Conservation (phyloP, 2,888 invertebrate genomes). For the Papilio protenor region DNA sequence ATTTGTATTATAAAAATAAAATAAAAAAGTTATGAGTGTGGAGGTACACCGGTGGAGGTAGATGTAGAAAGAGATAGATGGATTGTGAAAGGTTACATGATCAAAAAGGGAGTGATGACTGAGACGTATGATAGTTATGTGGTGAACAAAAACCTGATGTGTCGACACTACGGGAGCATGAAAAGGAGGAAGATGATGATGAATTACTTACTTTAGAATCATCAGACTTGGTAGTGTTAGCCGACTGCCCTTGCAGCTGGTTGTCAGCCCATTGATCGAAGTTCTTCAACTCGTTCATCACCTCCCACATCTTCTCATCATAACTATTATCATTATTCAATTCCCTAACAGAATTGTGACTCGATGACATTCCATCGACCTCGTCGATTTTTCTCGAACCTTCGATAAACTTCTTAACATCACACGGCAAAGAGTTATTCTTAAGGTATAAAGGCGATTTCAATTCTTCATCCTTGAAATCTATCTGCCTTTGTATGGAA, state of each 20-base stretch:
- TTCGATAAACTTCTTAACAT: slow-evolving; percentile 65
- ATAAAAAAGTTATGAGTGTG: too few relatives aligned
- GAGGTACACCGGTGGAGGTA: too few relatives aligned
- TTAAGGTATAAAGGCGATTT: slow-evolving; percentile 68
- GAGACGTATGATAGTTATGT: too few relatives aligned
- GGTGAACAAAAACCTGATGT: too few relatives aligned
- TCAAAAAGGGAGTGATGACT: too few relatives aligned
- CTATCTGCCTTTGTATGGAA: slow-evolving; percentile 68
- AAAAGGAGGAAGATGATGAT: too few relatives aligned
- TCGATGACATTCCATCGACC: slow-evolving; percentile 64
- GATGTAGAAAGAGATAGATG: too few relatives aligned
- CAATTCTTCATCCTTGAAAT: slow-evolving; percentile 55
- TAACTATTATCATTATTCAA: slow-evolving; percentile 58
- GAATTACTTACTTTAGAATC: slow-evolving; percentile 68
- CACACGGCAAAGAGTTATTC: slow-evolving; percentile 70
- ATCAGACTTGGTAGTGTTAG: slow-evolving; percentile 67
- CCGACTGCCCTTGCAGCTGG: slow-evolving; percentile 65
- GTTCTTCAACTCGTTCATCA: slow-evolving; percentile 74
- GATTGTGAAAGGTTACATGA: too few relatives aligned
- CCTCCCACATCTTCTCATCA: slow-evolving; percentile 73
- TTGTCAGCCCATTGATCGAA: slow-evolving; percentile 79
- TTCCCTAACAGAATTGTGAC: slow-evolving; percentile 57
- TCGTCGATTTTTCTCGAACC: slow-evolving; percentile 55
- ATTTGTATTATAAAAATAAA: too few relatives aligned
- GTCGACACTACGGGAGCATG: too few relatives aligned